Evolutionary conservation across 1,140 invertebrate species (phyloP), one percentile per base, ranked within the genome.

Genomic region (Cydia strobilella): DNA sequence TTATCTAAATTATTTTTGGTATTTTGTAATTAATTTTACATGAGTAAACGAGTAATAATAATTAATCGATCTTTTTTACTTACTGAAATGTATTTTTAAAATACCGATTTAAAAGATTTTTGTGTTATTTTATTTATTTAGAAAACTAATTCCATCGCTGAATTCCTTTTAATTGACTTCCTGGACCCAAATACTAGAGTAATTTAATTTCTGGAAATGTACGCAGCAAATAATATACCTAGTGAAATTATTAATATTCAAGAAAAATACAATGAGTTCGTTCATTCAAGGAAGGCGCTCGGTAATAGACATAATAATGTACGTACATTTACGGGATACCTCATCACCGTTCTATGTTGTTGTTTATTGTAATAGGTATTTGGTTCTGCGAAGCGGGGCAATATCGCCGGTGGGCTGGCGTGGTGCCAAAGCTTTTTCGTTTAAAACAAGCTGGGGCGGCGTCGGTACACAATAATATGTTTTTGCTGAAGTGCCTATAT

Each of bases 311-410:
- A 10, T 23, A 59, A 59, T 59, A 59, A 23, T 59, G 18, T 23
- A 69, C 65, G 15, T 18, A 18, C 18, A 7, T 69, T 69, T 69
- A 39, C n/a, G 15, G n/a, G 18, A 39, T 42, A 35, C 65, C 48
- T 31, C 65, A 69, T 69, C 31, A 42, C 27, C 31, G 31, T 35
- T 35, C 54, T 12, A 59, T 42, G 65, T 65, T 35, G 15, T 69
- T 69, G 65, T 69, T 69, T 69, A 69, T 69, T 69, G 27, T 69
- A 39, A 42, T 69, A 69, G 65, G 65, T 69, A 69, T 69, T 42
- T 35, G 65, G 65, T 69, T 69, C 27, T 31, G 63, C 27, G 27
- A 39, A 69, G 65, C 15, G 31, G 31, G 31, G 65, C 65, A 35
- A 35, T 69, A 65, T 65, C 18, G 15, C 65, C 65, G 27, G 65